Conservation (phyloP, 1,140 invertebrate genomes). For the Aphelenchoides fujianensis region DNA sequence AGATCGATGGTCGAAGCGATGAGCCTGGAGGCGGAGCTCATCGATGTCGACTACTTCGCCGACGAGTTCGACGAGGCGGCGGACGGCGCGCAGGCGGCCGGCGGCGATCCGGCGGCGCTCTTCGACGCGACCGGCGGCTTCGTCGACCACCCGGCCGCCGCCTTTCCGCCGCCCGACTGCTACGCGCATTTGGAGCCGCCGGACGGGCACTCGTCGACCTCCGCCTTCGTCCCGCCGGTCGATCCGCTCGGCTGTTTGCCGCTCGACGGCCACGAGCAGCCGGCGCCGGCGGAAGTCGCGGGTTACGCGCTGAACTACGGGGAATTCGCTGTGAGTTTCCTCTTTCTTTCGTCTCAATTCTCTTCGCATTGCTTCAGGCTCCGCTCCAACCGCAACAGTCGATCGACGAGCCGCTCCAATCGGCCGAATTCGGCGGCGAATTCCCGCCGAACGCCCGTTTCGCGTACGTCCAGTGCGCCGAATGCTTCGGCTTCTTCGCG, state of each 20-base stretch:
- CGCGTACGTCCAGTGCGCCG: neutral
- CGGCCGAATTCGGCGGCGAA: neutral
- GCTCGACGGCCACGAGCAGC: neutral
- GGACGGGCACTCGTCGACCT: neutral
- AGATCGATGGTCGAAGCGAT: neutral
- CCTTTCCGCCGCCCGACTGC: neutral
- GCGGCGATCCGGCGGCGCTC: neutral
- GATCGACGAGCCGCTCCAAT: neutral
- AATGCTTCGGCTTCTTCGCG: neutral
- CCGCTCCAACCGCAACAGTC: neutral
- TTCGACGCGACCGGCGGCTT: neutral
- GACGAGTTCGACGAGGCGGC: neutral
- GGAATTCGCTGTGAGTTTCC: neutral
- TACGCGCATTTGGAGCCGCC: neutral
- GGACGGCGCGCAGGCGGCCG: neutral
- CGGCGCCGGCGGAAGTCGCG: too few species aligned
- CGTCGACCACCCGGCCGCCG: neutral
- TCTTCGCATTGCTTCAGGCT: neutral
- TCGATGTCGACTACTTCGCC: neutral
- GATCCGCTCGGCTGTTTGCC: neutral
- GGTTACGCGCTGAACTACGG: too few species aligned
- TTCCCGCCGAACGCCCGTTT: neutral
- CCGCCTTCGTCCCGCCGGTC: neutral
- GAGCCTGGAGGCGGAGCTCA: neutral
- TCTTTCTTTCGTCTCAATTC: neutral